These are phyloP conservation scores for Reticulitermes speratus DNA, from an alignment of 1,140 invertebrate species.

Conservation along the genomic window DNA sequence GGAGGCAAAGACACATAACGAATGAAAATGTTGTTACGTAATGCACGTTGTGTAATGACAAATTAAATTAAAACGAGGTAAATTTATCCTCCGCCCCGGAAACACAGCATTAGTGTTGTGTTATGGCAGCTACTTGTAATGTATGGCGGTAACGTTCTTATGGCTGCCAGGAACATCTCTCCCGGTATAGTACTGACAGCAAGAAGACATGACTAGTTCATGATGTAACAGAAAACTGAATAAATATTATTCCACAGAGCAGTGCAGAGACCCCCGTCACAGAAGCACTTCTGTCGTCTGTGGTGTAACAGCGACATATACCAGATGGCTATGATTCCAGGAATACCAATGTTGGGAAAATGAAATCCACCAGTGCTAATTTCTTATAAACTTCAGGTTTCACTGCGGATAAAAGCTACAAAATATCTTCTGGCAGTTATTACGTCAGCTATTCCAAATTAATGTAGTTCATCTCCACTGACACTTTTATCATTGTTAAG, in stretches of 20 bases:
- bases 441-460: too few relatives aligned
- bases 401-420: too few relatives aligned
- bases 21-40: too few relatives aligned
- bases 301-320: neutral
- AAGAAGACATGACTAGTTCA: slow-evolving; percentile 7
- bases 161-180: neutral
- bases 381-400: neutral
- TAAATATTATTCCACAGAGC: neutral
- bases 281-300: neutral
- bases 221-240: slow-evolving; percentile 16
- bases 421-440: too few relatives aligned
- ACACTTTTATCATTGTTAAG: too few relatives aligned
- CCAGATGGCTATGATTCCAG: neutral
- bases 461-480: too few relatives aligned
- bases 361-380: neutral
- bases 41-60: too few relatives aligned
- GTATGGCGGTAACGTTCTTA: neutral
- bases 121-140: neutral
- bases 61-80: too few relatives aligned
- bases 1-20: too few relatives aligned
- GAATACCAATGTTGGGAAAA: neutral
- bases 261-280: neutral
- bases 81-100: too few relatives aligned
- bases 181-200: neutral
- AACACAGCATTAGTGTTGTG: too few relatives aligned